Evolutionary conservation across 2,797 vertebrate species (phyloP).

Genomic region (Thunnus albacares): DNA sequence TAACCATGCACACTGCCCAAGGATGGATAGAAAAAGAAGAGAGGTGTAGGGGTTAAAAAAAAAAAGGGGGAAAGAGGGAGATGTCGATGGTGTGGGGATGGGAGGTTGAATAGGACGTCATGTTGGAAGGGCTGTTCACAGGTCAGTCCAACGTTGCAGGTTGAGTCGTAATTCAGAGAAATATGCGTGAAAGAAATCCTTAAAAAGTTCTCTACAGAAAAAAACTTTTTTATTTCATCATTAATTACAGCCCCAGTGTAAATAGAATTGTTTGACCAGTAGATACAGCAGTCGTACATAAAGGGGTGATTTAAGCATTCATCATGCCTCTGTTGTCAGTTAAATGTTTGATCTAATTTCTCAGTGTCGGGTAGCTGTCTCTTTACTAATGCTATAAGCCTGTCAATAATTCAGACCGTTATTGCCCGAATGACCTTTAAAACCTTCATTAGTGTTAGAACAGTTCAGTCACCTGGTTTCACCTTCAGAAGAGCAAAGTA

Average conservation of each 20-base stretch:
- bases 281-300: neutral
- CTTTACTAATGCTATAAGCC: neutral
- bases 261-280: neutral
- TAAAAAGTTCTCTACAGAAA: neutral
- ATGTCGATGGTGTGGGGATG: neutral
- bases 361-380: neutral
- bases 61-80: neutral
- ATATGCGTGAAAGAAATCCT: neutral
- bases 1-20: slow-evolving; percentile 41
- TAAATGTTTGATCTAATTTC: neutral
- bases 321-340: neutral
- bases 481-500: neutral
- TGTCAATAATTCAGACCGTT: neutral
- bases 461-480: neutral
- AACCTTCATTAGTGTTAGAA: neutral
- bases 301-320: neutral
- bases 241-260: neutral
- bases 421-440: neutral
- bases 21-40: slow-evolving; percentile 37
- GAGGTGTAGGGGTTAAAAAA: slow-evolving; percentile 10
- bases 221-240: neutral
- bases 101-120: slow-evolving; percentile 16
- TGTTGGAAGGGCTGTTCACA: slow-evolving; percentile 16
- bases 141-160: slow-evolving; percentile 39
- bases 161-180: slow-evolving; percentile 32